Percentiles rank a stretch among this genome's conserved stretches.
Evolutionary conservation across 2,888 invertebrate species (phyloP).

Genomic region (Hydropsyche betteni): DNA sequence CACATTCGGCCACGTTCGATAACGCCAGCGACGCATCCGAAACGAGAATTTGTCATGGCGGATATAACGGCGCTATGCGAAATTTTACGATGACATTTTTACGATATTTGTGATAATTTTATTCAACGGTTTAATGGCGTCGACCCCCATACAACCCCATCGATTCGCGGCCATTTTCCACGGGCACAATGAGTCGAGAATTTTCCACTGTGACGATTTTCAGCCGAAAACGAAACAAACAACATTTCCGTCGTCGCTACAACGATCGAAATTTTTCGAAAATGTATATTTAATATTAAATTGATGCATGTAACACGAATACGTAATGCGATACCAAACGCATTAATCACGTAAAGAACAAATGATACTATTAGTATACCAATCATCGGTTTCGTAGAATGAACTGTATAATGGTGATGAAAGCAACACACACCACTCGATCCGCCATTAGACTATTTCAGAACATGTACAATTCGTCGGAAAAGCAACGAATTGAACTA

Average conservation of each 20-base stretch:
- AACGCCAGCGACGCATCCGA: background rate
- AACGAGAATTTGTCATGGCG: constrained; percentile 3
- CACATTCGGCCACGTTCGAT: background rate
- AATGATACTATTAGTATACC: too few species aligned
- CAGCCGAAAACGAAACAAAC: background rate
- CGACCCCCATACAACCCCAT: background rate
- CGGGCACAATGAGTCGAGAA: background rate
- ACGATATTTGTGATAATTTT: constrained; percentile 25
- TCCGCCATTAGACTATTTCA: too few species aligned
- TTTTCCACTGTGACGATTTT: background rate
- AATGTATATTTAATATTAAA: too few species aligned
- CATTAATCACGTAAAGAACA: too few species aligned
- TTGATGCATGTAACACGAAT: too few species aligned
- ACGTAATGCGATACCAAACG: too few species aligned
- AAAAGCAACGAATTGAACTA: too few species aligned
- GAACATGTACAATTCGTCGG: too few species aligned
- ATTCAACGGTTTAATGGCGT: constrained; percentile 15
- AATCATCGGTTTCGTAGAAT: too few species aligned
- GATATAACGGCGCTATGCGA: background rate
- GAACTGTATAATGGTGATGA: too few species aligned
- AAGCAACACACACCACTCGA: too few species aligned
- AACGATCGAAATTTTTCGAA: too few species aligned
- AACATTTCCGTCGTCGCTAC: background rate
- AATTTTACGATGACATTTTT: constrained; percentile 13
- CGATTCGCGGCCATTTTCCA: background rate